Evolutionary conservation across 2,888 invertebrate species (phyloP).

Genomic region (Coelinius sp.): DNA sequence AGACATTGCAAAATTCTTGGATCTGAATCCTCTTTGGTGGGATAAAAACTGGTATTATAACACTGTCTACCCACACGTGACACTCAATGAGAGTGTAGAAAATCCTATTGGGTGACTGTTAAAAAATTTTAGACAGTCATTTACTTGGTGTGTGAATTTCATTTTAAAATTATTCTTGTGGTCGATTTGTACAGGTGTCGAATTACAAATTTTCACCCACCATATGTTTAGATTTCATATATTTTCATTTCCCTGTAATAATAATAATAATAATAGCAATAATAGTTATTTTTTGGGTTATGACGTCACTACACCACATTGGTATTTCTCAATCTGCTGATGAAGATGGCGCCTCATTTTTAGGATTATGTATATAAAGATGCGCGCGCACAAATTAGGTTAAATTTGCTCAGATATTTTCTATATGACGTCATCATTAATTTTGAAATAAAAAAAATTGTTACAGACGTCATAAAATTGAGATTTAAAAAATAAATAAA

Average conservation of each 20-base stretch:
- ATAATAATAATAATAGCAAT: too few species aligned
- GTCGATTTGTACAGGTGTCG: neutral
- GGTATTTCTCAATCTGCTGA: neutral
- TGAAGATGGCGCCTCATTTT: too few species aligned
- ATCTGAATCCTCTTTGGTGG: neutral
- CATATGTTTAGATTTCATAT: neutral
- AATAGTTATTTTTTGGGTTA: too few species aligned
- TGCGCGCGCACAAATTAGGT: too few species aligned
- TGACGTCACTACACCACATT: too few species aligned
- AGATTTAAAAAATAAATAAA: too few species aligned
- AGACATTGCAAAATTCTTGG: constrained; percentile 1
- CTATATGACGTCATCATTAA: too few species aligned
- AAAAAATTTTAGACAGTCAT: neutral
- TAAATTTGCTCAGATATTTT: too few species aligned
- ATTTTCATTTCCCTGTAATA: too few species aligned
- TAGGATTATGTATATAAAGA: too few species aligned
- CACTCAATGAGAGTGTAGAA: constrained; percentile 14
- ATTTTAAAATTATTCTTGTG: neutral
- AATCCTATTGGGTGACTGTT: neutral
- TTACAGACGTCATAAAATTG: too few species aligned
- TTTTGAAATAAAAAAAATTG: too few species aligned
- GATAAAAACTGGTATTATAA: constrained; percentile 10
- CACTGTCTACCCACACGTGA: constrained; percentile 1
- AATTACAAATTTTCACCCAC: neutral
- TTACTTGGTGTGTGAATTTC: neutral